These are phyloP conservation scores for Pilophorus perplexus DNA, from an alignment of 2,888 invertebrate species.

Conservation along the genomic window DNA sequence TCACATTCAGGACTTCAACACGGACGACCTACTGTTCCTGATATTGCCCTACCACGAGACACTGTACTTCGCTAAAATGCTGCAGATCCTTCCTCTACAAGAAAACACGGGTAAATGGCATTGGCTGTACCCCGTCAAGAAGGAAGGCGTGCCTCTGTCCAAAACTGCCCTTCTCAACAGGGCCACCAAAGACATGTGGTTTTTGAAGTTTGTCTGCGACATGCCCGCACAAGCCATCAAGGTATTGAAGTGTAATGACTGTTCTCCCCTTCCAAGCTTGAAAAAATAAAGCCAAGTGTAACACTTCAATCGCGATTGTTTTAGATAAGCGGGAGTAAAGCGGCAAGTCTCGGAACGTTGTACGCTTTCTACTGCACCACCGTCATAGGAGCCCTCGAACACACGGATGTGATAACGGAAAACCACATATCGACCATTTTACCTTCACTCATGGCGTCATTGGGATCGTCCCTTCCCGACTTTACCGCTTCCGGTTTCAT, in stretches of 20 bases:
- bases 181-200: constrained; percentile 62
- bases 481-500: constrained; percentile 72
- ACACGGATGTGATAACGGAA: constrained; percentile 58
- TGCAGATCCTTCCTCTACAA: constrained; percentile 64
- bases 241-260: too few relatives aligned
- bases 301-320: constrained; percentile 4
- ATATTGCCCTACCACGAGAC: constrained; percentile 93
- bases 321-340: constrained; percentile 45
- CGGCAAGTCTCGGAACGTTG: constrained; percentile 56
- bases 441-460: constrained; percentile 68
- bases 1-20: constrained; percentile 84
- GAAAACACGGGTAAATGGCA: constrained; percentile 65
- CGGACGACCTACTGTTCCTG: constrained; percentile 72
- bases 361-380: constrained; percentile 79
- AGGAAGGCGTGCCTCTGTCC: constrained; percentile 70
- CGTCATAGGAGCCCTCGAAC: constrained; percentile 67
- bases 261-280: too few relatives aligned
- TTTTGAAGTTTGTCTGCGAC: constrained; percentile 64
- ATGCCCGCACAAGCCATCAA: constrained; percentile 61
- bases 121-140: constrained; percentile 73
- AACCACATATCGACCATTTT: constrained; percentile 67
- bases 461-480: constrained; percentile 66
- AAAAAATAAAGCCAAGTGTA: too few relatives aligned
- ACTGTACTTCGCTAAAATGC: constrained; percentile 75
- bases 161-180: constrained; percentile 71